These are phyloP conservation scores for Epinephelus fuscoguttatus DNA, from an alignment of 2,113 vertebrate species.

Conservation along the genomic window DNA sequence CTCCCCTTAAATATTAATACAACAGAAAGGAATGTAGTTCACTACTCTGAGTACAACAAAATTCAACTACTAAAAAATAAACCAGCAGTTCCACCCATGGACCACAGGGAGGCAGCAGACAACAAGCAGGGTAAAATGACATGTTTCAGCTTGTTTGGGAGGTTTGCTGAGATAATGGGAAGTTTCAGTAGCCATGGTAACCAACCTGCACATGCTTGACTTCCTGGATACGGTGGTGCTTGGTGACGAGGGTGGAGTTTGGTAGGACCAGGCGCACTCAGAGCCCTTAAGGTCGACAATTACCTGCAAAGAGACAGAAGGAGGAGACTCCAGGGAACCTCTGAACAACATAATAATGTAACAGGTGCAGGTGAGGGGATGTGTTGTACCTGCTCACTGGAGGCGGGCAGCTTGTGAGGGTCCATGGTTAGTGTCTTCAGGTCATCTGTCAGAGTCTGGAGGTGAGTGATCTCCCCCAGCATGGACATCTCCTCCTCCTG, in stretches of 20 bases:
- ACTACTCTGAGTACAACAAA: too few species aligned
- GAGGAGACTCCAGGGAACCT: not conserved
- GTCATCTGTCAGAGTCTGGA: conserved; percentile 94
- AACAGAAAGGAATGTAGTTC: too few species aligned
- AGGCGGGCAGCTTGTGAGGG: conserved; percentile 94
- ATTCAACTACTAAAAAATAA: not conserved
- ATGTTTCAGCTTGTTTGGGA: not conserved
- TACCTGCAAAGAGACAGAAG: conserved; percentile 81
- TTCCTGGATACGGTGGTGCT: conserved; percentile 96
- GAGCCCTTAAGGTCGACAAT: conserved; percentile 95
- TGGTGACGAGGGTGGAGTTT: conserved; percentile 95
- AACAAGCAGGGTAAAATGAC: not conserved
- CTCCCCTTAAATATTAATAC: not conserved
- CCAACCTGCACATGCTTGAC: conserved; percentile 96
- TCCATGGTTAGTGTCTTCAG: conserved; percentile 94
- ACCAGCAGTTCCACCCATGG: not conserved
- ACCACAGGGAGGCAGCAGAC: conserved; percentile 40
- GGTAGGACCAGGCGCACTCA: conserved; percentile 95
- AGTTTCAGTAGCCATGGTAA: conserved; percentile 15
- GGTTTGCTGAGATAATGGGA: not conserved
- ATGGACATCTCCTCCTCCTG: conserved; percentile 97
- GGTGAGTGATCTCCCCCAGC: conserved; percentile 94
- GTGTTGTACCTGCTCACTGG: conserved; percentile 91
- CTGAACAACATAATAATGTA: not conserved
- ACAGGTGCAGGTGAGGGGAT: not conserved